Percentiles rank a stretch among this genome's conserved stretches.
phyloP scores from a whole-genome alignment of 2,888 invertebrate genomes.

The Caenorhabditis sinica region DNA sequence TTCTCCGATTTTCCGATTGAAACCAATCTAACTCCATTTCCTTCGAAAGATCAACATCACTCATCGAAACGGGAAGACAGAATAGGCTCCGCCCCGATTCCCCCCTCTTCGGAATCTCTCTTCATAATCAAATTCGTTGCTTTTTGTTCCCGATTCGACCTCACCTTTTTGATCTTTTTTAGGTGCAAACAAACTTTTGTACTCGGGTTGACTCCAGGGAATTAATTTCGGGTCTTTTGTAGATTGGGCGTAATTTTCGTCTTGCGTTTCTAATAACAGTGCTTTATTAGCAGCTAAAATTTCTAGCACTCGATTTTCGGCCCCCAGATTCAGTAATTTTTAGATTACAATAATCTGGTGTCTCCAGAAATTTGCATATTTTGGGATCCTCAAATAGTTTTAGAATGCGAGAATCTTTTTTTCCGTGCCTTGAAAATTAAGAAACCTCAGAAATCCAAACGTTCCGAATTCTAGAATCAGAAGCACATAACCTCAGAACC shows the following conservation, averaged over 20 bases:
- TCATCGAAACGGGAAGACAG: background rate
- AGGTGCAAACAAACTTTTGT: constrained; percentile 15
- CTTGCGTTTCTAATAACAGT: too few species aligned
- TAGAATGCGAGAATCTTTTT: too few species aligned
- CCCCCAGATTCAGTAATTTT: too few species aligned
- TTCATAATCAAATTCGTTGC: constrained; percentile 36
- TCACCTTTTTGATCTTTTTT: constrained; percentile 22
- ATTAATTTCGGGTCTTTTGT: background rate
- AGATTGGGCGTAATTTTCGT: background rate
- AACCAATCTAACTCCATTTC: background rate
- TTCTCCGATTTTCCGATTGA: background rate
- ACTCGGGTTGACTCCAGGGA: background rate
- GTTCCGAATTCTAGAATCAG: too few species aligned
- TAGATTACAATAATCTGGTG: too few species aligned
- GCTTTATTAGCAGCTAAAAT: too few species aligned
- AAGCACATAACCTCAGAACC: too few species aligned
- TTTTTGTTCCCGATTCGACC: constrained; percentile 44
- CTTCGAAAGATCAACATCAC: constrained; percentile 9
- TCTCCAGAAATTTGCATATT: too few species aligned
- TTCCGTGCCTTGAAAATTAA: too few species aligned
- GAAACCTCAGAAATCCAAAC: too few species aligned
- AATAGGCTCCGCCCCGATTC: constrained; percentile 28
- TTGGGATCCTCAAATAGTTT: too few species aligned
- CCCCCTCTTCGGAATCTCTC: constrained; percentile 2
- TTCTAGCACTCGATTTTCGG: too few species aligned